Conservation (phyloP, 2,888 invertebrate species). For the Callyntrura guangdongensis region DNA sequence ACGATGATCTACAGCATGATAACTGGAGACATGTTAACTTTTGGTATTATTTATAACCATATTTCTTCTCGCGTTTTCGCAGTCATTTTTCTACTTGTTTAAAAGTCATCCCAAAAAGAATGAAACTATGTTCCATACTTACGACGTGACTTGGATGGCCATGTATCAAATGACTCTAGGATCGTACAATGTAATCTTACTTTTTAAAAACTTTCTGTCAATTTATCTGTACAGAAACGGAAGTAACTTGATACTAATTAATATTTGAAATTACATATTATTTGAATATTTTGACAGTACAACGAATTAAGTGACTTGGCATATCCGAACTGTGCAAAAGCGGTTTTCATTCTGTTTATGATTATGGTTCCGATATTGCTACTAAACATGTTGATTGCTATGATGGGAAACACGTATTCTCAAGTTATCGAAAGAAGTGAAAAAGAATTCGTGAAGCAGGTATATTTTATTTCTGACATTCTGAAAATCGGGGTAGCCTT, state of each 20-base stretch:
- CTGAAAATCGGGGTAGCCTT: too few relatives aligned
- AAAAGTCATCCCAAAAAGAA: slow-evolving; percentile 94
- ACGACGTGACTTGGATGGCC: slow-evolving; percentile 98
- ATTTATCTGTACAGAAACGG: too few relatives aligned
- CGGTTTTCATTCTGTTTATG: slow-evolving; percentile 99
- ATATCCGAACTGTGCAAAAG: slow-evolving; percentile 96
- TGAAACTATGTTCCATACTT: slow-evolving; percentile 93
- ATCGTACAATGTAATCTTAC: slow-evolving; percentile 94
- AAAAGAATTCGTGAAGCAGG: slow-evolving; percentile 99
- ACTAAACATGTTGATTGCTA: slow-evolving; percentile 97
- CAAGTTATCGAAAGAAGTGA: slow-evolving; percentile 99
- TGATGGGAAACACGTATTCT: slow-evolving; percentile 99
- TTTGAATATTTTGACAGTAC: slow-evolving; percentile 90
- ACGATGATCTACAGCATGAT: slow-evolving; percentile 99
- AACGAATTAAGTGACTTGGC: slow-evolving; percentile 95
- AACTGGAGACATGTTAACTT: slow-evolving; percentile 99
- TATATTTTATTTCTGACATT: too few relatives aligned
- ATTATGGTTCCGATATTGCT: slow-evolving; percentile 98
- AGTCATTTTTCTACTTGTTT: slow-evolving; percentile 97
- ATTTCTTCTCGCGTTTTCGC: slow-evolving; percentile 97
- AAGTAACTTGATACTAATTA: too few relatives aligned
- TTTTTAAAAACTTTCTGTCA: too few relatives aligned
- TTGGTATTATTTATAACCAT: slow-evolving; percentile 98
- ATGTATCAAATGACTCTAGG: slow-evolving; percentile 99
- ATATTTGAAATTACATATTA: background rate